phyloP scores from a whole-genome alignment of 2,797 vertebrate species.

The Protosalanx chinensis region DNA sequence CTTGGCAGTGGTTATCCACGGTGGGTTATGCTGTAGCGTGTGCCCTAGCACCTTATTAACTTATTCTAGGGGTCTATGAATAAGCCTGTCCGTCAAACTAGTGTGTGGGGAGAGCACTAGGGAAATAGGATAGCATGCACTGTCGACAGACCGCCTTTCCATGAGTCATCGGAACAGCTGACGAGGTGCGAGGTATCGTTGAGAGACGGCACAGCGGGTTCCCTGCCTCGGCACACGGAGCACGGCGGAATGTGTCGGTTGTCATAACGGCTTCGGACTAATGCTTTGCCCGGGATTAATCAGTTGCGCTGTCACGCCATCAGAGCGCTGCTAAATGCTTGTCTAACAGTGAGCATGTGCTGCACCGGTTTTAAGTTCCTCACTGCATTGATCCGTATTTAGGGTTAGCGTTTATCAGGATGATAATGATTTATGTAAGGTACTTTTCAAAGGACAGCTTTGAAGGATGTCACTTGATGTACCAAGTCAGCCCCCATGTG shows the following conservation, averaged over 20 bases:
- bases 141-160: slow-evolving; percentile 28
- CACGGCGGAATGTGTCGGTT: slow-evolving; percentile 47
- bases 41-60: background rate
- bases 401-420: too few species aligned
- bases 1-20: slow-evolving; percentile 13
- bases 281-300: slow-evolving; percentile 58
- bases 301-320: slow-evolving; percentile 33
- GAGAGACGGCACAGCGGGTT: slow-evolving; percentile 31
- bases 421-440: too few species aligned
- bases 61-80: background rate
- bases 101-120: slow-evolving; percentile 17
- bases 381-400: too few species aligned
- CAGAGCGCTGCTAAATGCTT: background rate
- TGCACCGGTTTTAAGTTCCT: too few species aligned
- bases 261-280: slow-evolving; percentile 42
- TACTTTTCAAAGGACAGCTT: too few species aligned
- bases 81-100: background rate
- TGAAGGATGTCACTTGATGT: background rate
- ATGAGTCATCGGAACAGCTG: slow-evolving; percentile 56
- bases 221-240: slow-evolving; percentile 22
- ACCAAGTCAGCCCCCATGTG: background rate
- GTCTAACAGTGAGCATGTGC: background rate
- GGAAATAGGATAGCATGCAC: slow-evolving; percentile 12
- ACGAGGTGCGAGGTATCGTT: slow-evolving; percentile 44
- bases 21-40: background rate